Evolutionary conservation across 2,113 vertebrate genomes (phyloP), one percentile per base, ranked within the genome.

Genomic region (Tetrax tetrax): DNA sequence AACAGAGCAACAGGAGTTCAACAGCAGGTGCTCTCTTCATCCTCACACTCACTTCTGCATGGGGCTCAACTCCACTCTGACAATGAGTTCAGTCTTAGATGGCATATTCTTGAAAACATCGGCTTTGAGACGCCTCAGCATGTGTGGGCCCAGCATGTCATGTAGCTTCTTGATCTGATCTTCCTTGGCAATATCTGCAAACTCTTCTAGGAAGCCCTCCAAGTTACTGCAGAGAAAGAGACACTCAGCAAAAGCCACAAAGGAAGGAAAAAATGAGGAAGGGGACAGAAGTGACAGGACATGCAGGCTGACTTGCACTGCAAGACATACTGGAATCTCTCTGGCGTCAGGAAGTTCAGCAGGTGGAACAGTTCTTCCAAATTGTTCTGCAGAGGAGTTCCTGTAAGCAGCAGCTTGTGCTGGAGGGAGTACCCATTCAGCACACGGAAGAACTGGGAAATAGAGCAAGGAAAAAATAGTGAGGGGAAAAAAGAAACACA

Each of bases 21-120:
- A 66, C 16, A 94, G 81, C 63, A 89, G 38, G 35, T 37, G 29
- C 38, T 61, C 33, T 37, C 69, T 87, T 50, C 69, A 80, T 20
- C 21, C 68, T 57, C 59, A 56, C 54, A 93, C 98, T 98, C 95
- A 99, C 99, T 99, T 99, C 96, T 99, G 99, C 99, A 99, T 99
- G 57, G 99, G 98, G 94, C 99, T 99, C 79, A 99, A 97, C 95
- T 99, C 99, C 96, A 99, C 99, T 41, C 99, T 97, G 69, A 99
- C 99, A 41, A 99, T 99, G 57, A 99, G 98, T 59, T 99, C 99
- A 0, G 99, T 99, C 97, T 99, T 99, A 28, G 99, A 99, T 11
- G 99, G 99, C 99, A 99, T 99, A 78, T 99, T 99, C 98, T 99
- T 99, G 97, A 99, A 99, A 65, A 99, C 99, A 56, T 99, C 99